Evolutionary conservation across 2,888 invertebrate species (phyloP).

Genomic region (Achlya flavicornis): DNA sequence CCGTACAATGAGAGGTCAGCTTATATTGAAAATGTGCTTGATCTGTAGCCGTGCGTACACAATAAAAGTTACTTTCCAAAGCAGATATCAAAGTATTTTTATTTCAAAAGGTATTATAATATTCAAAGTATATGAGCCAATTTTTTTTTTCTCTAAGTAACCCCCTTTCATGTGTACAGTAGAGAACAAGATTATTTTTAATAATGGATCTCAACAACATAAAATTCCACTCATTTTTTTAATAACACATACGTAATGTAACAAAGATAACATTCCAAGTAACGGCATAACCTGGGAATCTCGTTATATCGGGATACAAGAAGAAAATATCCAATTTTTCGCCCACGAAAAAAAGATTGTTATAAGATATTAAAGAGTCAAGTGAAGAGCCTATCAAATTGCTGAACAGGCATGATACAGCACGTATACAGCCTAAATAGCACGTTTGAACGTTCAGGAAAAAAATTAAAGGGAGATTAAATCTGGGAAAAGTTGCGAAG

Average conservation of each 20-base stretch:
- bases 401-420: conserved; percentile 44
- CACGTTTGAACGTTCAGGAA: conserved; percentile 34
- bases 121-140: no score
- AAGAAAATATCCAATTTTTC: conserved; percentile 14
- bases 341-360: conserved; percentile 49
- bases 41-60: no score
- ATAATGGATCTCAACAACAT: background rate
- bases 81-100: no score
- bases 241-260: background rate
- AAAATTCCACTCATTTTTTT: background rate
- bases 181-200: background rate
- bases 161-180: no score
- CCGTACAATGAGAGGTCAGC: no score
- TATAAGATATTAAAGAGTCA: conserved; percentile 54
- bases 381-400: conserved; percentile 45
- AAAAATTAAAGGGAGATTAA: conserved; percentile 28
- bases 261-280: conserved; percentile 9
- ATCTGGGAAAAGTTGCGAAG: conserved; percentile 23
- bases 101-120: no score
- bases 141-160: no score
- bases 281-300: conserved; percentile 20
- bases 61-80: no score
- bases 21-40: no score
- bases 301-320: conserved; percentile 7
- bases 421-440: conserved; percentile 40